Conservation (phyloP, 92 coral and sea anemone genomes). For the Porites lobata region DNA sequence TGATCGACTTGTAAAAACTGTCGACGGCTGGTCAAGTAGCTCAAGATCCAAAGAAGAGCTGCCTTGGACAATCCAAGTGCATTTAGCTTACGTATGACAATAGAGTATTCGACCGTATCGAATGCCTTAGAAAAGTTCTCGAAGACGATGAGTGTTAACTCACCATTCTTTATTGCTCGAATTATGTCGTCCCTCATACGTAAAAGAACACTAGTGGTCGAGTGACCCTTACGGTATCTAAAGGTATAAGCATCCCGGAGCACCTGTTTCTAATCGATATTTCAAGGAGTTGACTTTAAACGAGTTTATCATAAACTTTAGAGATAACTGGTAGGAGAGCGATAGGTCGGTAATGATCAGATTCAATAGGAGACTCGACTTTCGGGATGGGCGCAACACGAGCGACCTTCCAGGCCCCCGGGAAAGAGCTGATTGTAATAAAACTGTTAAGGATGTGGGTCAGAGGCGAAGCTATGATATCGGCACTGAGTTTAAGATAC, state of each 20-base stretch:
- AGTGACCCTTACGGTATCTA: constrained; percentile 18
- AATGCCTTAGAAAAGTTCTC: constrained; percentile 71
- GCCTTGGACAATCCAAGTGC: constrained; percentile 15
- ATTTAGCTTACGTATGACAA: constrained; percentile 46
- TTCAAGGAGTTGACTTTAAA: constrained; percentile 52
- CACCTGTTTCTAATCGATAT: constrained; percentile 36
- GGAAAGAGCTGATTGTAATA: constrained; percentile 35
- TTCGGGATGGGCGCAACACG: constrained; percentile 50
- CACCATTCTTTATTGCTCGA: constrained; percentile 64
- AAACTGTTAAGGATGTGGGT: constrained; percentile 19
- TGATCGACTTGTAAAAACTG: constrained; percentile 26
- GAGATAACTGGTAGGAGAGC: constrained; percentile 64
- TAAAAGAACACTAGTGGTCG: constrained; percentile 31
- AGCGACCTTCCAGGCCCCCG: constrained; percentile 60
- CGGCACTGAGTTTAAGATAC: constrained; percentile 54
- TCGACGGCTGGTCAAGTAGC: constrained; percentile 23
- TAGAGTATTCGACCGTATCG: constrained; percentile 46
- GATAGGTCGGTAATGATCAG: constrained; percentile 55
- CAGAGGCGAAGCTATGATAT: constrained; percentile 34
- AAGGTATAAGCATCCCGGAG: constrained; percentile 10
- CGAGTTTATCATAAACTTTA: constrained; percentile 52
- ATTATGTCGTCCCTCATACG: constrained; percentile 65
- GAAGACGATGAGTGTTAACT: constrained; percentile 37
- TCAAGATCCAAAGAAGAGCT: constrained; percentile 3
- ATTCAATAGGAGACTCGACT: constrained; percentile 39